Evolutionary conservation across 2,888 invertebrate genomes (phyloP), one percentile per base, ranked within the genome.

Genomic region (Augiades crinisus): DNA sequence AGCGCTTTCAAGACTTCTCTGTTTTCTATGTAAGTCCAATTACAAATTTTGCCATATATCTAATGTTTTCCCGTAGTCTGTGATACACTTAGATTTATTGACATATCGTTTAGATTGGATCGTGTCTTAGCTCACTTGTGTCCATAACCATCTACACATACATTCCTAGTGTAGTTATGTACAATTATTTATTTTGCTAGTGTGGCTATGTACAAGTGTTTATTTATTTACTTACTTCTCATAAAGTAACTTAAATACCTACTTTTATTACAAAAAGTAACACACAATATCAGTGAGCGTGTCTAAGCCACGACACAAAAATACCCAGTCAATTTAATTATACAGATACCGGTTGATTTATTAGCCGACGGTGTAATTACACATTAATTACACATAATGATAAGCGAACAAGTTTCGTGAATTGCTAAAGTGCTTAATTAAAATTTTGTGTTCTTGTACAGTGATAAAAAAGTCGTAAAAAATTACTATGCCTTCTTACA

Each of bases 401-500:
- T 54, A 54, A 54, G 41, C 37, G 36, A 47, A 54, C 54, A 52
- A 17, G 53, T 47, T 51, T 46, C 40, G 37, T 47, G 51, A 36
- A 44, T 38, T 21, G 47, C 34, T 43, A 30, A 31, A 31, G 37
- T 12, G 14, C 30, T 21, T 45, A 49, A 49, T 45, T 55, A n/a
- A 41, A 44, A 33, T 47, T 27, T 10, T 21, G 16, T 37, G 31
- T 40, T 47, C 38, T 38, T 38, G 31, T 17, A 7, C 12, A 19
- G 30, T 30, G 31, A 33, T 19, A 33, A 44, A 44, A 43, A 41
- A 17, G 17, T 1, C 10, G 27, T 12, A 10, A 10, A n/a, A n/a
- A n/a, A n/a, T n/a, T n/a, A n/a, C n/a, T n/a, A n/a, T n/a, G n/a
- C n/a, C n/a, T n/a, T n/a, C n/a, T n/a, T n/a, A n/a, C n/a, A n/a